These are phyloP conservation scores for Ivindomyrus marchei DNA, from an alignment of 2,113 vertebrate genomes.

Conservation along the genomic window DNA sequence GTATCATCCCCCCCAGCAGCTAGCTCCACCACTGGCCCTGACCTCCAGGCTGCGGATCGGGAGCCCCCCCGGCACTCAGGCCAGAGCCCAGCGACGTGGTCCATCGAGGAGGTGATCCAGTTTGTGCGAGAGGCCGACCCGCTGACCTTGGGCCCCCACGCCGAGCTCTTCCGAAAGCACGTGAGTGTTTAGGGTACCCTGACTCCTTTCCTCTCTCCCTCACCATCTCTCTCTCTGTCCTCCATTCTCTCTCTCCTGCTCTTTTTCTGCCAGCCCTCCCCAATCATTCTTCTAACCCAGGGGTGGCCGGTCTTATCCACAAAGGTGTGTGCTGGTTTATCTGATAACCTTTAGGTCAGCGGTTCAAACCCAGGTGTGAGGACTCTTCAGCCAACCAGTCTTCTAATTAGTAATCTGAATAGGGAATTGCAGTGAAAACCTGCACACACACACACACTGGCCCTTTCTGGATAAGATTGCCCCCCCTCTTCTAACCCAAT, in stretches of 20 bases:
- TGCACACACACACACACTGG: no score
- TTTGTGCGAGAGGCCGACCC: conserved; percentile 87
- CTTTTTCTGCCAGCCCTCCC: background rate
- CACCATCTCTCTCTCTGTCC: background rate
- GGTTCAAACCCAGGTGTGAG: no score
- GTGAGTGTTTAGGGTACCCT: conserved; percentile 55
- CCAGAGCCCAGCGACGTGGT: conserved; percentile 81
- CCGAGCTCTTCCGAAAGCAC: conserved; percentile 87
- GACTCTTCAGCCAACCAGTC: no score
- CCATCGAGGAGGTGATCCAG: conserved; percentile 89
- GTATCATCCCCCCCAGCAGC: conserved; percentile 57
- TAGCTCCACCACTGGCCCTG: conserved; percentile 81
- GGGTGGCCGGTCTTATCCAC: no score
- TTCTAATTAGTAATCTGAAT: no score
- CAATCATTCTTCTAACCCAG: background rate
- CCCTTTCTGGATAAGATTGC: no score
- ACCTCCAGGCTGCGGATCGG: conserved; percentile 66
- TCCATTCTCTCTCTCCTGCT: background rate
- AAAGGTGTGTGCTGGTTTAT: no score
- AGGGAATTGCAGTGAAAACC: no score
- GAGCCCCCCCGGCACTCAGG: conserved; percentile 54
- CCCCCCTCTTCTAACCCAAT: background rate
- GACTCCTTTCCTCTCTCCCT: background rate
- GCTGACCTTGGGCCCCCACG: conserved; percentile 76
- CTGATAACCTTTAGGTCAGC: no score